Base-by-base conservation (phyloP, 2,797 vertebrate species). In the Sebastes nivosus region DNA sequence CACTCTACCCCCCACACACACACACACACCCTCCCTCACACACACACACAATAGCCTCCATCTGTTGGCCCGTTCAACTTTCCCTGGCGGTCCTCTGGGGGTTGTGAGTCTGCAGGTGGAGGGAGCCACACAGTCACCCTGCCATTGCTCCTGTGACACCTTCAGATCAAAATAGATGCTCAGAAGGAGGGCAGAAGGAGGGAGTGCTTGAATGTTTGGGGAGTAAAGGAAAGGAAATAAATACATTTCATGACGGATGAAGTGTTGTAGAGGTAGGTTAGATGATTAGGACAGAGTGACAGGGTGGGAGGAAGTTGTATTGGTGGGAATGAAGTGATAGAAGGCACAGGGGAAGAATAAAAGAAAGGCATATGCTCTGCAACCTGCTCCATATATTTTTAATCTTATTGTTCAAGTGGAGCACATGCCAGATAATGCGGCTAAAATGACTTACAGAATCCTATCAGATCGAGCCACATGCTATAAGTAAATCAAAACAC, bases 61-160 rank as follows among this genome's bases (percentile, higher is more conserved):
- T 95, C 93, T 96, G 95, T 94, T 94, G 85, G 84, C 57, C 73
- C 42, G 85, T 84, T 89, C 88, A 92, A 90, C 93, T 94, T 95
- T 95, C 92, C 87, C 91, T 84, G 77, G 79, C 22, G 14, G 63
- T 88, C 87, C 88, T 90, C 59, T 66, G 82, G 89, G 92, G 81
- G 69, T 70, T 75, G 76, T 63, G 70, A 87, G 80, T 86, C 67
- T 83, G 78, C 88, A 93, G 89, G 88, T 90, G 91, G 89, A 88
- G 76, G 88, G 75, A 83, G 80, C 67, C 71, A 73, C 78, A 83
- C 78, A 83, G 77, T 84, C 85, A 83, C 87, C 81, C 80, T 83
- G 71, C 69, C n/a, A 29, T 69, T 70, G 75, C 83, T 91, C 81
- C 72, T 72, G 68, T 87, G 89, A 93, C 86, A 89, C 92, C 70